These are phyloP conservation scores for Euwallacea fornicatus DNA, from an alignment of 1,140 invertebrate species.

Conservation along the genomic window DNA sequence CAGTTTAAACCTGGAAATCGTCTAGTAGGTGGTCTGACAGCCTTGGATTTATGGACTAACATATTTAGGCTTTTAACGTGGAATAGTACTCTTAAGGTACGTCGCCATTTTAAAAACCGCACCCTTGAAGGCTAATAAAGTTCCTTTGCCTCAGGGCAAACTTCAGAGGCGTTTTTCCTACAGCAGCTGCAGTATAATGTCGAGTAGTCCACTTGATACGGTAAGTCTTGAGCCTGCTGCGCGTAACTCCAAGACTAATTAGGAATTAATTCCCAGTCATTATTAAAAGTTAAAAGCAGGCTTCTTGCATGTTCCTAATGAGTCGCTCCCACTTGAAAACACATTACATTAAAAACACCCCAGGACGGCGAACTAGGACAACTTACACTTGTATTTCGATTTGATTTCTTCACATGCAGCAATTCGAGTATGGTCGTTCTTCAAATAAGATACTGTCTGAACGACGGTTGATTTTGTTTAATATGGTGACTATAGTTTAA, in stretches of 20 bases:
- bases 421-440: too few species aligned
- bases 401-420: too few species aligned
- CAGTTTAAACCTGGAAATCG: conserved; percentile 13
- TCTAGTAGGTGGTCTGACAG: conserved; percentile 14
- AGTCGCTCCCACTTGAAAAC: not conserved
- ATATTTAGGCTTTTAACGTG: conserved; percentile 26
- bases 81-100: not conserved
- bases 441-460: too few species aligned
- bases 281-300: too few species aligned
- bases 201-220: not conserved
- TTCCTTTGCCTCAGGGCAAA: not conserved
- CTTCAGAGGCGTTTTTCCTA: not conserved
- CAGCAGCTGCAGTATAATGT: not conserved
- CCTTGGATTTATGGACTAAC: conserved; percentile 14
- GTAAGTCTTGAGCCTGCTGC: not conserved
- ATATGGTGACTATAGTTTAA: too few species aligned
- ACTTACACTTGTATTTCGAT: too few species aligned
- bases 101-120: too few species aligned
- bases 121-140: too few species aligned
- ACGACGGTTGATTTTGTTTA: too few species aligned
- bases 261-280: too few species aligned
- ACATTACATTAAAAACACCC: not conserved
- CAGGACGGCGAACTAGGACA: too few species aligned
- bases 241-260: not conserved
- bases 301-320: not conserved